Evolutionary conservation across 1,140 invertebrate genomes (phyloP), one percentile per base, ranked within the genome.

Genomic region (Muscidifurax raptorellus): DNA sequence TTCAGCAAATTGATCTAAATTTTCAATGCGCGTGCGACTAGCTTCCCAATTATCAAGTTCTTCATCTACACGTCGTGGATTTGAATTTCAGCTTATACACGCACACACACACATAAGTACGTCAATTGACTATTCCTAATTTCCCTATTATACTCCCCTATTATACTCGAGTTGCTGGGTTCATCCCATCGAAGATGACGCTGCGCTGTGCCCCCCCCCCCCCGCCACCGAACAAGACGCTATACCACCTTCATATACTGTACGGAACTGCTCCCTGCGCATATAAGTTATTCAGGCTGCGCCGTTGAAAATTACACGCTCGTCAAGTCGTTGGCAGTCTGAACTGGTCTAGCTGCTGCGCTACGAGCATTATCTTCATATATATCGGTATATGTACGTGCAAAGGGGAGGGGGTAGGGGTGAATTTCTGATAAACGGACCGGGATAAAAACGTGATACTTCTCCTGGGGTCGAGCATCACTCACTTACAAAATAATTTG

Each of bases 81-180:
- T 67, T 22, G 25, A 10, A 10, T 9, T 67, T 67, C 64, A 67
- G 64, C 64, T n/a, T 27, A 10, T 67, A 18, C 59, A 13, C 59
- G n/a, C 59, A 7, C 15, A 64, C 22, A 12, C 25, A 67, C 64
- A 30, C 27, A 44, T 52, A 28, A 81, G 27, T 27, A 13, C 25
- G n/a, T 69, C 67, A 72, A 52, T 81, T 27, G 7, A 75, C 30
- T 40, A 47, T 47, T 25, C 44, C 28, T 59, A 82, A 64, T 82
- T 82, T 75, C 22, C 4, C 12, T n/a, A n/a, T n/a, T n/a, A n/a
- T n/a, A n/a, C n/a, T 22, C 10, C 15, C 36, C n/a, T 22, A 75
- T 66, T 82, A 47, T 64, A 36, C 22, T 27, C 22, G 47, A 72
- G 30, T 27, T 59, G 18, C 15, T 30, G n/a, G n/a, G 66, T 25